Conservation (phyloP, 2,797 vertebrate species). For the Coregonus ussuriensis region DNA sequence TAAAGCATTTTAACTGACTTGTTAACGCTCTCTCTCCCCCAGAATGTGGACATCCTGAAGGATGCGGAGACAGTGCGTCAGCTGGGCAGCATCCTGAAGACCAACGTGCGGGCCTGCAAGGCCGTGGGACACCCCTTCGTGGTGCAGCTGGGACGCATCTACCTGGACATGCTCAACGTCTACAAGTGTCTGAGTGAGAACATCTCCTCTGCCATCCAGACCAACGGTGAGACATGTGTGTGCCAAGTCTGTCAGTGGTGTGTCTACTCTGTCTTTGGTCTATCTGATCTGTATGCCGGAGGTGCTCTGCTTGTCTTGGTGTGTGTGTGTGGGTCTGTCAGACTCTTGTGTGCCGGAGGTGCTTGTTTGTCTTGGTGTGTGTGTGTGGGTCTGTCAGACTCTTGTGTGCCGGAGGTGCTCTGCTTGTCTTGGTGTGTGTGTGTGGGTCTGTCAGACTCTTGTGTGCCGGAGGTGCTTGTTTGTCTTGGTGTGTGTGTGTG, state of each 20-base stretch:
- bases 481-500: background rate
- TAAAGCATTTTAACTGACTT: background rate
- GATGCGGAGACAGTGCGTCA: slow-evolving; percentile 91
- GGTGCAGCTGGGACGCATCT: slow-evolving; percentile 89
- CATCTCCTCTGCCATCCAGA: slow-evolving; percentile 90
- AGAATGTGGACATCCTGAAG: slow-evolving; percentile 92
- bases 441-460: background rate
- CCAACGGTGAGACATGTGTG: slow-evolving; percentile 77
- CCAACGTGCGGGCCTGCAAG: slow-evolving; percentile 88
- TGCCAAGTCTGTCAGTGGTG: background rate
- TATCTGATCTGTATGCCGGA: background rate
- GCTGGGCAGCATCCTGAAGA: slow-evolving; percentile 90
- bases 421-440: too few species aligned
- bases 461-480: background rate
- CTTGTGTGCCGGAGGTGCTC: too few species aligned
- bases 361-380: background rate
- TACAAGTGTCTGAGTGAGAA: slow-evolving; percentile 96
- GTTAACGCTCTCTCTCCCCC: background rate
- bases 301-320: background rate
- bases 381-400: too few species aligned
- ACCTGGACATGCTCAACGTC: slow-evolving; percentile 93
- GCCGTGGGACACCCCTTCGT: slow-evolving; percentile 91
- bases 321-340: background rate
- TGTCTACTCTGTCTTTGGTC: background rate
- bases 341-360: background rate